Percentiles rank a stretch among this genome's conserved stretches.
phyloP scores from a whole-genome alignment of 2,113 vertebrate genomes.

The Catharus minimus region DNA sequence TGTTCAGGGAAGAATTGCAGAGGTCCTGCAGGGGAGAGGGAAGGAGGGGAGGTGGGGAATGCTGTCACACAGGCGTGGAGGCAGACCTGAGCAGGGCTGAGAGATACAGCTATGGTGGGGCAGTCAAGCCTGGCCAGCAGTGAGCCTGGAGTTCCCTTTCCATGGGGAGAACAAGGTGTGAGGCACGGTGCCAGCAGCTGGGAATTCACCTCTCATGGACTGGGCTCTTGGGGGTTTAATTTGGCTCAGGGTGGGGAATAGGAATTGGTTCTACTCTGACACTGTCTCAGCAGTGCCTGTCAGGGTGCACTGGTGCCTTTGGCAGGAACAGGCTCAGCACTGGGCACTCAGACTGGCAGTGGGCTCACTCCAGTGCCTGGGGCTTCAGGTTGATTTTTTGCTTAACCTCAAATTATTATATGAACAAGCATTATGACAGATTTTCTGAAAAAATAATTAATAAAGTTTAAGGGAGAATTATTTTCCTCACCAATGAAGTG shows the following conservation, averaged over 20 bases:
- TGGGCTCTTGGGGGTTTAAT: fast-evolving
- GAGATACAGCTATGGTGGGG: fast-evolving
- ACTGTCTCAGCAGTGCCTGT: fast-evolving
- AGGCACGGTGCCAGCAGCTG: fast-evolving
- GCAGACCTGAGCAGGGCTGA: neutral
- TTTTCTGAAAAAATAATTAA: neutral
- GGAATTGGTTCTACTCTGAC: fast-evolving
- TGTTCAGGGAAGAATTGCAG: fast-evolving
- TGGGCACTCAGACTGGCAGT: fast-evolving
- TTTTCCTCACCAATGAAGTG: neutral
- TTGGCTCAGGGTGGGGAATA: neutral
- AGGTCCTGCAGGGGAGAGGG: fast-evolving
- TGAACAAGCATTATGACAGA: neutral
- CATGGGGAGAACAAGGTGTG: fast-evolving
- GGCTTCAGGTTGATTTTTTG: neutral
- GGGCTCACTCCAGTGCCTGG: neutral
- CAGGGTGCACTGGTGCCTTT: fast-evolving
- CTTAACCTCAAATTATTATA: neutral
- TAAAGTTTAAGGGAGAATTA: neutral
- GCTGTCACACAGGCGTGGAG: fast-evolving
- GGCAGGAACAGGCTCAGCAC: fast-evolving
- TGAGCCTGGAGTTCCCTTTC: neutral
- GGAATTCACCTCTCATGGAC: fast-evolving
- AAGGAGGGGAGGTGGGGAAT: fast-evolving
- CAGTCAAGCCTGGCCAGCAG: neutral